phyloP scores from a whole-genome alignment of 2,888 invertebrate genomes.

The Yponomeuta cagnagella region DNA sequence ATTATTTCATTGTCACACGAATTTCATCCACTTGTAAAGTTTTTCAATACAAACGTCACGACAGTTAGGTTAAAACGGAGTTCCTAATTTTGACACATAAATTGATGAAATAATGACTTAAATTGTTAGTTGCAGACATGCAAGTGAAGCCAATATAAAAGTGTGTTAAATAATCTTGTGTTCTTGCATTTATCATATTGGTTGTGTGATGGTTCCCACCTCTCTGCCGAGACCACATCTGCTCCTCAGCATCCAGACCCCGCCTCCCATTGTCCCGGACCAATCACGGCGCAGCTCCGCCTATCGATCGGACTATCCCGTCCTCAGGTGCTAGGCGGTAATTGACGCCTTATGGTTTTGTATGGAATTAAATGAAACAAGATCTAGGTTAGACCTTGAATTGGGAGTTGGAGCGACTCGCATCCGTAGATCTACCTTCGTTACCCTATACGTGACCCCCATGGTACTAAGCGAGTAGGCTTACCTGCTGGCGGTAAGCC shows the following conservation, averaged over 20 bases:
- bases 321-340: slow-evolving; percentile 56
- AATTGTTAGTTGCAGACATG: no score
- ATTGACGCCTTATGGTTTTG: slow-evolving; percentile 34
- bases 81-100: no score
- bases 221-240: slow-evolving; percentile 3
- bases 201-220: neutral
- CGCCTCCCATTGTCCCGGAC: slow-evolving; percentile 40
- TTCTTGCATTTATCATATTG: no score
- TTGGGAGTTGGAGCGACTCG: neutral
- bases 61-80: no score
- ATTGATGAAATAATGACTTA: no score
- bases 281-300: slow-evolving; percentile 56
- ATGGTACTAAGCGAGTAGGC: no score
- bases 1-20: no score
- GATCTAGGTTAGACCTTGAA: neutral
- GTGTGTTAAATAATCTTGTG: no score
- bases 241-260: slow-evolving; percentile 33
- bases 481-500: no score
- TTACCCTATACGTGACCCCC: neutral
- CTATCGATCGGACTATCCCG: slow-evolving; percentile 46
- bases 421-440: neutral
- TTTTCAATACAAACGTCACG: no score
- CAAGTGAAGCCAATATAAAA: no score
- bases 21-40: no score
- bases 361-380: neutral